Evolutionary conservation across 2,113 vertebrate species (phyloP).

Genomic region (Ciconia stormi): DNA sequence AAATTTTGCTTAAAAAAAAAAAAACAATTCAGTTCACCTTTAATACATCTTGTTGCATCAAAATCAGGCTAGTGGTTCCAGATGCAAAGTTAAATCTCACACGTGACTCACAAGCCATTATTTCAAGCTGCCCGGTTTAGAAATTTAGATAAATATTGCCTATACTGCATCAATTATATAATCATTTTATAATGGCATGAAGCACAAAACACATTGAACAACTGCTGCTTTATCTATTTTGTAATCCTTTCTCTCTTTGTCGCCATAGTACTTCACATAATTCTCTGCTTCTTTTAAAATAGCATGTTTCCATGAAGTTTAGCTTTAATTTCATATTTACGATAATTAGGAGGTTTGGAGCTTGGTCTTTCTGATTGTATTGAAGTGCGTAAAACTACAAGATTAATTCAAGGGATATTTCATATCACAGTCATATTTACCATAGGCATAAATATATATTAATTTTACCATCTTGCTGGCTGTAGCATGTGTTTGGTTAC

Average conservation of each 20-base stretch:
- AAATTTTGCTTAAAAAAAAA: background rate
- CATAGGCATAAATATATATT: slow-evolving; percentile 20
- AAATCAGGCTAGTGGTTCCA: background rate
- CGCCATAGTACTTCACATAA: slow-evolving; percentile 23
- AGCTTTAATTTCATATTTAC: slow-evolving; percentile 2
- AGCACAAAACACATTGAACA: background rate
- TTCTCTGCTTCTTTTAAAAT: slow-evolving; percentile 25
- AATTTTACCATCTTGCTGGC: slow-evolving; percentile 6
- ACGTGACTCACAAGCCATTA: background rate
- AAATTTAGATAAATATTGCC: background rate
- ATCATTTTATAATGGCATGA: background rate
- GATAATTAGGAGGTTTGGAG: background rate
- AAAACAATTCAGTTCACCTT: background rate
- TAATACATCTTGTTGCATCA: background rate
- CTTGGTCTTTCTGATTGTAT: background rate
- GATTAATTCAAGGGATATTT: background rate
- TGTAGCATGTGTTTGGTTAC: background rate
- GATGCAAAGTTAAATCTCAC: background rate
- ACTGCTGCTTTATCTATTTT: slow-evolving; percentile 19
- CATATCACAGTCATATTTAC: slow-evolving; percentile 8
- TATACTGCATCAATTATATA: background rate
- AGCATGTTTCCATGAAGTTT: slow-evolving; percentile 32
- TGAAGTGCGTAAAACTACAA: background rate
- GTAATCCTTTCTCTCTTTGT: slow-evolving; percentile 45
- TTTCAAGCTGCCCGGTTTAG: background rate